Percentiles rank a stretch among this genome's conserved stretches.
phyloP scores from a whole-genome alignment of 2,797 vertebrate species.

The Petrocephalus schoutedeni region DNA sequence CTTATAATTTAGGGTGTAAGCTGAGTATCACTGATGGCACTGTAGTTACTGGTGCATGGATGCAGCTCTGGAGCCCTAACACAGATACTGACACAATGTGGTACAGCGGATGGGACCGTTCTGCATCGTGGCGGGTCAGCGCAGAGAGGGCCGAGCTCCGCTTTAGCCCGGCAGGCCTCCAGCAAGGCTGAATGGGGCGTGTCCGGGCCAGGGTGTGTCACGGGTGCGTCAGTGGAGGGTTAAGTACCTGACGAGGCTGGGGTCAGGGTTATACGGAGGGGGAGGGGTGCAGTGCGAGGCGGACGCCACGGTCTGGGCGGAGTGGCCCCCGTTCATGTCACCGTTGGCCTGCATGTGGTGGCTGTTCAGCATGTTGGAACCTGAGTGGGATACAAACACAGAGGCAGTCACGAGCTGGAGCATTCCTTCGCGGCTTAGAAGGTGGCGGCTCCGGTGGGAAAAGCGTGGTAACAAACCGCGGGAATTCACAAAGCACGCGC shows the following conservation, averaged over 20 bases:
- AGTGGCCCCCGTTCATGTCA: conserved; percentile 83
- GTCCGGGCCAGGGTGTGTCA: conserved; percentile 36
- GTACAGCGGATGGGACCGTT: not conserved
- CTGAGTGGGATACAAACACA: conserved; percentile 52
- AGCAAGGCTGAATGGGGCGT: not conserved
- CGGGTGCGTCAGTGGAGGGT: conserved; percentile 63
- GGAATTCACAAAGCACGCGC: not conserved
- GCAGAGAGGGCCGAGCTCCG: not conserved
- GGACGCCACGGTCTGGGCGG: conserved; percentile 82
- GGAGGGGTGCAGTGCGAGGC: conserved; percentile 91
- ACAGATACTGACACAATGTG: not conserved
- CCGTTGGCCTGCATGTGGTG: conserved; percentile 83
- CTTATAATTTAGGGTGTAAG: not conserved
- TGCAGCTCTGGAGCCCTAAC: not conserved
- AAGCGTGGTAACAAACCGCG: not conserved
- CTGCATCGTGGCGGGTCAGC: not conserved
- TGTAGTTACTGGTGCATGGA: not conserved
- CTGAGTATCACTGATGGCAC: not conserved
- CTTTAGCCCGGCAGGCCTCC: not conserved
- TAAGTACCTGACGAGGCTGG: conserved; percentile 92
- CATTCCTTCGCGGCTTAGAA: not conserved
- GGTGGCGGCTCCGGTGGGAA: not conserved
- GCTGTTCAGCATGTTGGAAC: conserved; percentile 76
- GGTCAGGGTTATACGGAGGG: conserved; percentile 93
- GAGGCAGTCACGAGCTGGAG: not conserved